phyloP scores from a whole-genome alignment of 2,888 invertebrate genomes.

The Eupithecia inturbata region DNA sequence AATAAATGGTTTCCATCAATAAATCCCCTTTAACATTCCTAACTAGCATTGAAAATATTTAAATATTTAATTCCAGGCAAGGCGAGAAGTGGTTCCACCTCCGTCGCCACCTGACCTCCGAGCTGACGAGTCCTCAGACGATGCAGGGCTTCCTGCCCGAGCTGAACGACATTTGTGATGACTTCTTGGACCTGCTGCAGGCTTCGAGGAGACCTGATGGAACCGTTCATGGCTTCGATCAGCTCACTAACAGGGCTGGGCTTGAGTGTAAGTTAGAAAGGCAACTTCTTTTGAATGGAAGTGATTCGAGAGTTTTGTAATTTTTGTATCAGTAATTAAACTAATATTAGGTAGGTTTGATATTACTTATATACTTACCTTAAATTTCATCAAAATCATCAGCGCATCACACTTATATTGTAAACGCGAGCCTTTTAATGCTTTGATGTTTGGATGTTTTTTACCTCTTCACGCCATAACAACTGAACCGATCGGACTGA shows the following conservation, averaged over 20 bases:
- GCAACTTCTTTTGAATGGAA: no score
- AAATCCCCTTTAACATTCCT: not conserved
- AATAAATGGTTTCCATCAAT: not conserved
- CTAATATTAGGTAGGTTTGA: no score
- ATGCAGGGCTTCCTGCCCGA: slow-evolving; percentile 90
- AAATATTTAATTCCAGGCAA: slow-evolving; percentile 82
- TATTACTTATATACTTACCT: no score
- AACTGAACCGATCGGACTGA: no score
- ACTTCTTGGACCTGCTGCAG: slow-evolving; percentile 88
- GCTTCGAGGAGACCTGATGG: slow-evolving; percentile 80
- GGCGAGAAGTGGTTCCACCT: slow-evolving; percentile 91
- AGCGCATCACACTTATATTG: no score
- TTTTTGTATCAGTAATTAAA: no score
- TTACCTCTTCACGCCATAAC: no score
- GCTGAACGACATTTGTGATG: slow-evolving; percentile 89
- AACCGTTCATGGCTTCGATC: slow-evolving; percentile 86
- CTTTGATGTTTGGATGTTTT: no score
- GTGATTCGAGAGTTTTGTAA: no score
- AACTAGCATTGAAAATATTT: not conserved
- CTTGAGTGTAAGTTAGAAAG: slow-evolving; percentile 86
- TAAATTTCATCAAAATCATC: no score
- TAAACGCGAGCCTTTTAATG: no score
- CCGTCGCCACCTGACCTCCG: slow-evolving; percentile 88
- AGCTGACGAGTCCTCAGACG: slow-evolving; percentile 90
- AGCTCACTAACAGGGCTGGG: slow-evolving; percentile 90